Evolutionary conservation across 2,113 vertebrate genomes (phyloP).

Genomic region (Zosterops lateralis): DNA sequence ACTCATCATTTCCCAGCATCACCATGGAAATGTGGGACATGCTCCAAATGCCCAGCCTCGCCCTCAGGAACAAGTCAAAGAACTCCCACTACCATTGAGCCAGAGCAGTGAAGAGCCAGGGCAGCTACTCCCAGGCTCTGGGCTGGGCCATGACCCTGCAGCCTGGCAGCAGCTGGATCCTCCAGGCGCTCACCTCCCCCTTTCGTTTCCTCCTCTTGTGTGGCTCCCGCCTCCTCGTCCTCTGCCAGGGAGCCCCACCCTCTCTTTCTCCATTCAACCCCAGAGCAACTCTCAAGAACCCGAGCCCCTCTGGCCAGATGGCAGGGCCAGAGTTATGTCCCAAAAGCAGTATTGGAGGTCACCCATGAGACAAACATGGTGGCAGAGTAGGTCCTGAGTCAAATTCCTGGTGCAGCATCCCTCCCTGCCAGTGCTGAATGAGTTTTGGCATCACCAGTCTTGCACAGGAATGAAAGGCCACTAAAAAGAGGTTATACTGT

Average conservation of each 20-base stretch:
- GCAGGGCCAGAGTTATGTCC: neutral
- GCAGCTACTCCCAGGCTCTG: conserved; percentile 22
- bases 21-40: neutral
- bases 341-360: neutral
- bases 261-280: neutral
- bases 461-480: neutral
- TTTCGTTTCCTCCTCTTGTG: neutral
- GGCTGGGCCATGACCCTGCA: neutral
- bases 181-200: neutral
- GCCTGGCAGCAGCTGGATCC: neutral
- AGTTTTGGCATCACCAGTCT: neutral
- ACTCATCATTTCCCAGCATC: neutral
- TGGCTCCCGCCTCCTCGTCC: rapidly evolving
- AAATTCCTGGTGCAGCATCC: neutral
- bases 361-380: rapidly evolving
- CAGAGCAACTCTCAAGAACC: neutral
- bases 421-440: neutral
- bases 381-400: rapidly evolving
- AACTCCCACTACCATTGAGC: neutral
- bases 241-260: neutral
- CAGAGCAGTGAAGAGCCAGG: neutral
- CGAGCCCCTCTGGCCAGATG: neutral
- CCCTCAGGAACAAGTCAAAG: neutral
- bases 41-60: rapidly evolving
- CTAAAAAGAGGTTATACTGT: neutral